Percentiles rank a stretch among this genome's conserved stretches.
phyloP scores from a whole-genome alignment of 2,888 invertebrate genomes.

The Leuctra nigra region DNA sequence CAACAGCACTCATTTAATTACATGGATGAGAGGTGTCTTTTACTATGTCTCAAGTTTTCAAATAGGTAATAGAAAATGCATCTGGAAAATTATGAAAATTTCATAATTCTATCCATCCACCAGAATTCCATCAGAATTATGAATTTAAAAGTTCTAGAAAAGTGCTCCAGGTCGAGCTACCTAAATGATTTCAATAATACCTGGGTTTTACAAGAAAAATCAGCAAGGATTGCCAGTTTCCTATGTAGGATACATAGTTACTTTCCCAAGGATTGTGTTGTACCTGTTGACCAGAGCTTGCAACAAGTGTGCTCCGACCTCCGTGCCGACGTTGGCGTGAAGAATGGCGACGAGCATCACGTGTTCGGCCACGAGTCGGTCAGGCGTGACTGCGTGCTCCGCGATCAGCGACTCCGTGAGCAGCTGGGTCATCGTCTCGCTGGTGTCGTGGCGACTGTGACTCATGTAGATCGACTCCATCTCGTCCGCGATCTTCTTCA shows the following conservation, averaged over 20 bases:
- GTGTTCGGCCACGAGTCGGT: slow-evolving; percentile 75
- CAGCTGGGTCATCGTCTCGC: slow-evolving; percentile 55
- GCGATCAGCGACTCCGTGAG: slow-evolving; percentile 63
- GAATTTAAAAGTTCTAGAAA: too few species aligned
- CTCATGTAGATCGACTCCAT: slow-evolving; percentile 73
- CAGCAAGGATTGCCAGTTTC: too few species aligned
- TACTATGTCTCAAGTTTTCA: too few species aligned
- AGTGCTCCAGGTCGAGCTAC: background rate
- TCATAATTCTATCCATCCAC: too few species aligned
- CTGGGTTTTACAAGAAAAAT: too few species aligned
- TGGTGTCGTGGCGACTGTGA: slow-evolving; percentile 64
- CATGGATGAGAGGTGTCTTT: too few species aligned
- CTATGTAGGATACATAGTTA: background rate
- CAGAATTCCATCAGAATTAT: too few species aligned
- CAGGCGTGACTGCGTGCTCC: slow-evolving; percentile 55
- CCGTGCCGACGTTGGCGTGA: slow-evolving; percentile 85
- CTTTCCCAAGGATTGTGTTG: too few species aligned
- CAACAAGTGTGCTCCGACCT: slow-evolving; percentile 83
- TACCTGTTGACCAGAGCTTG: slow-evolving; percentile 58
- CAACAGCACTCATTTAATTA: too few species aligned
- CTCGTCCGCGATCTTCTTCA: slow-evolving; percentile 72
- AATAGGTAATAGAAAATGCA: too few species aligned
- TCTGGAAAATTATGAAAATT: too few species aligned
- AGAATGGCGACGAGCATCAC: slow-evolving; percentile 73
- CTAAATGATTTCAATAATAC: background rate